A percentile compares a stretch with the other conserved stretches of the same genome.
phyloP scores from a whole-genome alignment of 2,113 vertebrate genomes.

The Megaceryle maxima region DNA sequence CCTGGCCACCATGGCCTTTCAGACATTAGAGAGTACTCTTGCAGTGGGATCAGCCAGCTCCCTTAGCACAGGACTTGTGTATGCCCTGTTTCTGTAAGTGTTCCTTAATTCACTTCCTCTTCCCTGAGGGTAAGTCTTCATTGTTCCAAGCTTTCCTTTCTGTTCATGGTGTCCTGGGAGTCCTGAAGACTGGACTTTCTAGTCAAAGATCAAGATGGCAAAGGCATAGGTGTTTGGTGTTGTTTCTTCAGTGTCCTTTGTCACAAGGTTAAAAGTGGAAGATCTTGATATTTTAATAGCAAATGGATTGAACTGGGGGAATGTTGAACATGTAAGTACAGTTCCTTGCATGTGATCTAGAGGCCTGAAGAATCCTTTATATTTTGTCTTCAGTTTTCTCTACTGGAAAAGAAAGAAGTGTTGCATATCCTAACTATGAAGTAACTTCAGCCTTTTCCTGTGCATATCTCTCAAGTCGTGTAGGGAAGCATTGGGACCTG shows the following conservation, averaged over 20 bases:
- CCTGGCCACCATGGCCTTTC: neutral
- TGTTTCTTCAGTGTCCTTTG: neutral
- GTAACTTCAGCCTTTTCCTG: neutral
- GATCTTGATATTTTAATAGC: neutral
- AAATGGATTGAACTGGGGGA: neutral
- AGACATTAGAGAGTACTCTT: neutral
- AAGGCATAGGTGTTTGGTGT: neutral
- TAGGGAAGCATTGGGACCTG: neutral
- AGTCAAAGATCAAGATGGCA: neutral
- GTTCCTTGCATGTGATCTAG: neutral
- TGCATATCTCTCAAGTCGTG: neutral
- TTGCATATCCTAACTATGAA: neutral
- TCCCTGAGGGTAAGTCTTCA: neutral
- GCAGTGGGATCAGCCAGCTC: neutral
- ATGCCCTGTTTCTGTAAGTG: neutral
- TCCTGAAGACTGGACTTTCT: neutral
- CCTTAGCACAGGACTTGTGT: neutral
- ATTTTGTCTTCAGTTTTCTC: neutral
- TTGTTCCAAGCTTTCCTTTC: neutral
- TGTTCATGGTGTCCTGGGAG: neutral
- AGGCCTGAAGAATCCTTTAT: neutral
- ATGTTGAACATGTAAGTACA: neutral
- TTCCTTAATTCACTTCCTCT: neutral
- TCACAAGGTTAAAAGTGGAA: neutral
- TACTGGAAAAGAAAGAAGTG: neutral